Evolutionary conservation across 2,888 invertebrate species (phyloP).

Genomic region (Chrysolina americana): DNA sequence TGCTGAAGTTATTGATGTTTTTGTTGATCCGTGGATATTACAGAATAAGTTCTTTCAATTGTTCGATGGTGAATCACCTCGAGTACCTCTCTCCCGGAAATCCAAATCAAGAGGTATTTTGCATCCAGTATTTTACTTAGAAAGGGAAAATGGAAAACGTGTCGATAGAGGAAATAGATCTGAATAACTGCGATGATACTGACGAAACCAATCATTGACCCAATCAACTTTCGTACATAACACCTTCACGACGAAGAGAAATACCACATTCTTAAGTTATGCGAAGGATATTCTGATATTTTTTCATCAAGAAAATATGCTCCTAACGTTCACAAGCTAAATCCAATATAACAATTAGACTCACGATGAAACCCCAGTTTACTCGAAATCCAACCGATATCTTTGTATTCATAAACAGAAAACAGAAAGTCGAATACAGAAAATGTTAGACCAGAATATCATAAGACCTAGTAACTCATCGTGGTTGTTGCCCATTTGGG

Average conservation of each 20-base stretch:
- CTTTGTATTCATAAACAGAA: slow-evolving; percentile 32
- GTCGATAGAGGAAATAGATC: background rate
- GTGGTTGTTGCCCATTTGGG: too few relatives aligned
- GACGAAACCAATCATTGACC: background rate
- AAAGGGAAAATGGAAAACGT: too few relatives aligned
- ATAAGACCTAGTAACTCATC: slow-evolving; percentile 17
- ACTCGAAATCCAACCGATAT: too few relatives aligned
- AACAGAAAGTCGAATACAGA: slow-evolving; percentile 26
- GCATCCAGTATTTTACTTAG: too few relatives aligned
- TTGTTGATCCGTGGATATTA: too few relatives aligned
- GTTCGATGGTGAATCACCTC: too few relatives aligned
- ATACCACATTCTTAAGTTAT: slow-evolving; percentile 33
- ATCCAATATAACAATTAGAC: slow-evolving; percentile 33
- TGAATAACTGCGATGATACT: slow-evolving; percentile 29
- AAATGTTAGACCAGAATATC: slow-evolving; percentile 34
- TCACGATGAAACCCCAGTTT: slow-evolving; percentile 31
- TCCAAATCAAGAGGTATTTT: too few relatives aligned
- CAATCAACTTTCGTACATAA: background rate
- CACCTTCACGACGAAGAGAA: slow-evolving; percentile 43
- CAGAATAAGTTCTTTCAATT: too few relatives aligned
- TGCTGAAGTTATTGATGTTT: too few relatives aligned
- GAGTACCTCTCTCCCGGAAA: too few relatives aligned
- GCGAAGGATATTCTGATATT: slow-evolving; percentile 39
- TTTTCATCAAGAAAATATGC: slow-evolving; percentile 29
- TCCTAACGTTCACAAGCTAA: slow-evolving; percentile 31